phyloP scores from a whole-genome alignment of 2,888 invertebrate species.

The Lasius platythorax region DNA sequence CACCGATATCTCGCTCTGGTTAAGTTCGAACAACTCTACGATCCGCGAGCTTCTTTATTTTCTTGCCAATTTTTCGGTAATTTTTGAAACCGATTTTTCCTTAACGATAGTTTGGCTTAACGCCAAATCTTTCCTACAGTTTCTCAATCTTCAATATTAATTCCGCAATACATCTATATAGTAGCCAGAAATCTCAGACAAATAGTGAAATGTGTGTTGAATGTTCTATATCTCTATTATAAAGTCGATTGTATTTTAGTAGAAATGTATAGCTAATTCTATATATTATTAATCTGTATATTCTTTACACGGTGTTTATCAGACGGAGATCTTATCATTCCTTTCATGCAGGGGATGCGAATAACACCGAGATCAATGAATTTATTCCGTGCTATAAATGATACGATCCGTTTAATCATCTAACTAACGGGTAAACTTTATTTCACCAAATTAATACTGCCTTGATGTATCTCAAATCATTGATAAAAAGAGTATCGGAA shows the following conservation, averaged over 20 bases:
- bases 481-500: constrained; percentile 46
- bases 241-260: background rate
- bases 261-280: background rate
- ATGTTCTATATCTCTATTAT: background rate
- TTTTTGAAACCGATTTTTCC: background rate
- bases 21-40: background rate
- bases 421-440: constrained; percentile 36
- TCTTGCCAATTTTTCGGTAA: background rate
- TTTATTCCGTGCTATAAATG: constrained; percentile 15
- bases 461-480: constrained; percentile 34
- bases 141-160: background rate
- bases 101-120: background rate
- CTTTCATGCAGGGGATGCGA: background rate
- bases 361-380: constrained; percentile 3
- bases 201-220: background rate
- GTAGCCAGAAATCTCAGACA: background rate
- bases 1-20: background rate
- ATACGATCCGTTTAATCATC: constrained; percentile 39
- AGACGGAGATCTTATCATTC: background rate
- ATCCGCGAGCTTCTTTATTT: background rate
- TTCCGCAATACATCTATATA: background rate
- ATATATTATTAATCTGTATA: background rate
- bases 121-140: background rate
- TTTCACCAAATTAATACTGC: constrained; percentile 44
- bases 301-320: background rate